Conservation (phyloP, 2,797 vertebrate species). For the Acanthiza pusilla region DNA sequence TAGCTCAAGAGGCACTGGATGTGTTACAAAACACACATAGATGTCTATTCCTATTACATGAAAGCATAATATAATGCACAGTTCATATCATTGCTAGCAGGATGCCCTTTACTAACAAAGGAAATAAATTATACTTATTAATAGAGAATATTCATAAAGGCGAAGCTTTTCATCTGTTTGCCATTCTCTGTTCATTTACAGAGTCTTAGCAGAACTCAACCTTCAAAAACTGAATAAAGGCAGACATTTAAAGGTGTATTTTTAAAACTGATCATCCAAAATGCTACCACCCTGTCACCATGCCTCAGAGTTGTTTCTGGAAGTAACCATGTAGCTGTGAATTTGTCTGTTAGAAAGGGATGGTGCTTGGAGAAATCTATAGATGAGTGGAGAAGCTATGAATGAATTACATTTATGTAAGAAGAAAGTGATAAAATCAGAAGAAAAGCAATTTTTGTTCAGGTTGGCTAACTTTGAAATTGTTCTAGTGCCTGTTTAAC, state of each 20-base stretch:
- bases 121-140: not conserved
- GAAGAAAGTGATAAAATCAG: not conserved
- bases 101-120: not conserved
- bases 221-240: not conserved
- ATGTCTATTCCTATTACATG: not conserved
- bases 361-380: not conserved
- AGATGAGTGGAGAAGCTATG: not conserved
- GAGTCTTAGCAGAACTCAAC: not conserved
- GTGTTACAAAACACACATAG: accelerated
- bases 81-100: not conserved
- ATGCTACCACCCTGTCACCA: not conserved
- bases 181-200: not conserved
- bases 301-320: not conserved
- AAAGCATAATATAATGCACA: not conserved
- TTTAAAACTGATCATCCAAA: not conserved
- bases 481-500: not conserved
- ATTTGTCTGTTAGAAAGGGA: not conserved
- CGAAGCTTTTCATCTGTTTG: not conserved
- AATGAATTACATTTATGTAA: not conserved
- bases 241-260: not conserved
- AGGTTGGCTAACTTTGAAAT: not conserved
- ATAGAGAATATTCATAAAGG: not conserved
- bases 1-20: not conserved
- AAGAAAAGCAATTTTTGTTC: not conserved
- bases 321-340: not conserved